These are phyloP conservation scores for Pachypeltis micranthus DNA, from an alignment of 1,140 invertebrate genomes.

Conservation along the genomic window DNA sequence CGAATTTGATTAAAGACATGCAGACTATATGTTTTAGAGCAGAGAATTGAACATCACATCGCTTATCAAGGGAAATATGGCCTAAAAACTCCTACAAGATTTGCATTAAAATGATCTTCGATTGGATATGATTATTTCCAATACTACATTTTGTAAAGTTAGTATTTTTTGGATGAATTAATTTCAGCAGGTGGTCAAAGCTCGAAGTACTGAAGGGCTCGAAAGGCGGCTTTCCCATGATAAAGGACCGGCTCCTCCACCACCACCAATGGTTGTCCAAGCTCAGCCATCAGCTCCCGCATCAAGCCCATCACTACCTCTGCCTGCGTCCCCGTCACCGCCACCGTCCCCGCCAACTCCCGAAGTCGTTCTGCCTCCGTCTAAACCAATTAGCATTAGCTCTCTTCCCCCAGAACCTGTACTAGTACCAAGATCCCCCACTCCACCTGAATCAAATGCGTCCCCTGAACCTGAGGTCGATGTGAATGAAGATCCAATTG, in stretches of 20 bases:
- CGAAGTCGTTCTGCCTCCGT: neutral
- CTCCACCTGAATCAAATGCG: neutral
- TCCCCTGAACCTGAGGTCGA: neutral
- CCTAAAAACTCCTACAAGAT: too few species aligned
- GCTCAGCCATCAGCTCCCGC: neutral
- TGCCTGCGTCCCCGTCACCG: conserved; percentile 20
- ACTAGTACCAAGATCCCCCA: neutral
- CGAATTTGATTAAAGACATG: too few species aligned
- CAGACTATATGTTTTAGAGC: too few species aligned
- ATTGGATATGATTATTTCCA: too few species aligned
- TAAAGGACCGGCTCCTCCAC: conserved; percentile 57
- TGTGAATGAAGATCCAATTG: conserved; percentile 14
- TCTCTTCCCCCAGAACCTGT: neutral
- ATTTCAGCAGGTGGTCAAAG: neutral
- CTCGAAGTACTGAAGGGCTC: conserved; percentile 22
- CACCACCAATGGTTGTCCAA: conserved; percentile 33
- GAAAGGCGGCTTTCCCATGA: conserved; percentile 36
- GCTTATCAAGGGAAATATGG: too few species aligned
- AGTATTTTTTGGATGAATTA: too few species aligned
- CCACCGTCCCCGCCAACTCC: neutral
- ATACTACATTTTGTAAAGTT: too few species aligned
- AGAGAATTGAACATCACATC: too few species aligned
- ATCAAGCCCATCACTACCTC: neutral
- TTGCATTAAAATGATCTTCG: too few species aligned
- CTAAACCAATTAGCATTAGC: neutral